A percentile compares a stretch with the other conserved stretches of the same genome.
phyloP scores from a whole-genome alignment of 2,113 vertebrate genomes.

The Eublepharis macularius region DNA sequence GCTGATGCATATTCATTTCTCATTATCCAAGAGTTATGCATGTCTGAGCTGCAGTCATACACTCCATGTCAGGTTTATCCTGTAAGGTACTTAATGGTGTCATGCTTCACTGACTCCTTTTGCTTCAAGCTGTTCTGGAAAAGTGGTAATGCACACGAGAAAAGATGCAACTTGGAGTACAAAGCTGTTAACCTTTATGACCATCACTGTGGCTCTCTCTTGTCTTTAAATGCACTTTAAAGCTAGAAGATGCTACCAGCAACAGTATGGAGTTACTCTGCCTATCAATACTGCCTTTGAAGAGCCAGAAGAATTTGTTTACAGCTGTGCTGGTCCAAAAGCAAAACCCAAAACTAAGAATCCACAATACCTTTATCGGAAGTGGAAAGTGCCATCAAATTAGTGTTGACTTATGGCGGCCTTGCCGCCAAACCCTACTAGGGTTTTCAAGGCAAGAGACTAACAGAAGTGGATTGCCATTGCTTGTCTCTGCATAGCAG shows the following conservation, averaged over 20 bases:
- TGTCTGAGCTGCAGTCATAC: not conserved
- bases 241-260: not conserved
- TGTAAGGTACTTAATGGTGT: accelerated
- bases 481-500: no score
- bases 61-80: not conserved
- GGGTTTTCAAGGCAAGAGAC: no score
- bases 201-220: not conserved
- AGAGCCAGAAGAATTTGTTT: not conserved
- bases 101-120: not conserved
- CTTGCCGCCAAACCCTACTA: no score
- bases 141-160: not conserved
- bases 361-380: no score
- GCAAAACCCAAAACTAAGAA: no score
- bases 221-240: not conserved
- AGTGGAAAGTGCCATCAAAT: no score
- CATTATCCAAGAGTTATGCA: accelerated
- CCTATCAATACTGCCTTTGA: not conserved
- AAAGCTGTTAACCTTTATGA: not conserved
- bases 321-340: no score
- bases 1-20: not conserved
- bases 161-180: not conserved
- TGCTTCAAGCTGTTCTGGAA: slow-evolving; percentile 7
- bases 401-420: no score
- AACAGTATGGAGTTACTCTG: not conserved
- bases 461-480: no score